phyloP scores from a whole-genome alignment of 2,113 vertebrate genomes.

The Lanius collurio region DNA sequence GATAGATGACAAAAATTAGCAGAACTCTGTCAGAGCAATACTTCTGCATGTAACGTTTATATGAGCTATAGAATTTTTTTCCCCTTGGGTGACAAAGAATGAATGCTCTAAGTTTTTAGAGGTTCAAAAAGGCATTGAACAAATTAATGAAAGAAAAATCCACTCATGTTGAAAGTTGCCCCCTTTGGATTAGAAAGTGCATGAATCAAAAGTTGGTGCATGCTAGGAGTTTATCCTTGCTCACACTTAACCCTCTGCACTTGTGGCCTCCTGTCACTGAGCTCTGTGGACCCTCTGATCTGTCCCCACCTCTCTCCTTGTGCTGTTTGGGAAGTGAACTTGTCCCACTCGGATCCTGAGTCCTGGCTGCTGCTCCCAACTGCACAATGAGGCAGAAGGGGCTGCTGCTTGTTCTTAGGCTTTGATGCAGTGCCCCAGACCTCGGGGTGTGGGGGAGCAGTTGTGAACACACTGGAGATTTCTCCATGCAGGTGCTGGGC shows the following conservation, averaged over 20 bases:
- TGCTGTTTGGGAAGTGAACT: neutral
- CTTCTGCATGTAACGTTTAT: neutral
- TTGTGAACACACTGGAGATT: fast-evolving
- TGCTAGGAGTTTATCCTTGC: neutral
- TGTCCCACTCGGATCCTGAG: neutral
- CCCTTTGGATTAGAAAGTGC: neutral
- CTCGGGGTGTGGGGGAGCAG: neutral
- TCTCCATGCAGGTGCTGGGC: neutral
- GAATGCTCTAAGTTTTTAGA: neutral
- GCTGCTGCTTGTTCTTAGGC: neutral
- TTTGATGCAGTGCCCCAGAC: neutral
- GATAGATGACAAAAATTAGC: neutral
- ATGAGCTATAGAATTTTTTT: neutral
- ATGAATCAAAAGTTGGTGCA: neutral
- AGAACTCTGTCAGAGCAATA: neutral
- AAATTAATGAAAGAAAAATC: neutral
- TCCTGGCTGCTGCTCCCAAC: neutral
- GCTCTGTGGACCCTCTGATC: neutral
- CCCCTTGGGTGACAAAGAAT: neutral
- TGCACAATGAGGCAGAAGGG: neutral
- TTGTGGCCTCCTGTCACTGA: neutral
- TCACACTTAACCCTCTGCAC: neutral
- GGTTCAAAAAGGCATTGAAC: neutral
- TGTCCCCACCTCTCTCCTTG: neutral
- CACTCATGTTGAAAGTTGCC: neutral